A percentile compares a stretch with the other conserved stretches of the same genome.
These are phyloP conservation scores for Cordilura impudica DNA, from an alignment of 2,888 invertebrate species.

Conservation along the genomic window DNA sequence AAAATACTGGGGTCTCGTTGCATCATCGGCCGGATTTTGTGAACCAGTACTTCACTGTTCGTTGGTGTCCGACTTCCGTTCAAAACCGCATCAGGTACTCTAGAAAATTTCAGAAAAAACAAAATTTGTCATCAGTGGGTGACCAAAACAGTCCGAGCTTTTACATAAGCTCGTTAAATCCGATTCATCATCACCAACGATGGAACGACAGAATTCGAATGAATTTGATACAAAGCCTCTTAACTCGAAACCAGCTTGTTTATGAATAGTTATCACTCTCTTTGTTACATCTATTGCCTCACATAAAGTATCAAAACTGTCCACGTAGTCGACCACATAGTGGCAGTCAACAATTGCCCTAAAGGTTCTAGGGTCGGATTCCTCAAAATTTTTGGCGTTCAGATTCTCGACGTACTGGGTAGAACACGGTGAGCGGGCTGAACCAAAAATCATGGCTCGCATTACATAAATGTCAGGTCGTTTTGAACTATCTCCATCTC, in stretches of 20 bases:
- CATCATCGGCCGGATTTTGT: conserved; percentile 18
- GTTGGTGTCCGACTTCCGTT: too few species aligned
- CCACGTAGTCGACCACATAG: conserved; percentile 38
- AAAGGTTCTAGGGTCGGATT: conserved; percentile 30
- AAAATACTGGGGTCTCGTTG: conserved; percentile 12
- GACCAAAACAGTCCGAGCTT: conserved; percentile 24
- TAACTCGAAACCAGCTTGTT: conserved; percentile 46
- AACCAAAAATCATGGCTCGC: conserved; percentile 59
- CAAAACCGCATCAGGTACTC: conserved; percentile 22
- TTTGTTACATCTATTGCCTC: conserved; percentile 45
- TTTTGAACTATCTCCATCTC: conserved; percentile 24
- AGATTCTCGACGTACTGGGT: conserved; percentile 19
- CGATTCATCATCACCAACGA: too few species aligned
- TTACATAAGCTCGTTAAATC: too few species aligned
- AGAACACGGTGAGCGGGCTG: conserved; percentile 22
- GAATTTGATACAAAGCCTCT: conserved; percentile 52
- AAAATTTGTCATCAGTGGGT: conserved; percentile 31
- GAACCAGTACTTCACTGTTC: conserved; percentile 34
- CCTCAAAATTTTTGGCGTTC: conserved; percentile 4
- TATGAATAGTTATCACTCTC: conserved; percentile 41
- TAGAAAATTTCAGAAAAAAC: conserved; percentile 44
- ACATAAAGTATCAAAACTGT: conserved; percentile 45
- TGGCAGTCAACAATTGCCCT: conserved; percentile 50
- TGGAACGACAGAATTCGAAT: not conserved
- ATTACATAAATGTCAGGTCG: conserved; percentile 44